Evolutionary conservation across 1,140 invertebrate species (phyloP).

Genomic region (Leptinotarsa texana): DNA sequence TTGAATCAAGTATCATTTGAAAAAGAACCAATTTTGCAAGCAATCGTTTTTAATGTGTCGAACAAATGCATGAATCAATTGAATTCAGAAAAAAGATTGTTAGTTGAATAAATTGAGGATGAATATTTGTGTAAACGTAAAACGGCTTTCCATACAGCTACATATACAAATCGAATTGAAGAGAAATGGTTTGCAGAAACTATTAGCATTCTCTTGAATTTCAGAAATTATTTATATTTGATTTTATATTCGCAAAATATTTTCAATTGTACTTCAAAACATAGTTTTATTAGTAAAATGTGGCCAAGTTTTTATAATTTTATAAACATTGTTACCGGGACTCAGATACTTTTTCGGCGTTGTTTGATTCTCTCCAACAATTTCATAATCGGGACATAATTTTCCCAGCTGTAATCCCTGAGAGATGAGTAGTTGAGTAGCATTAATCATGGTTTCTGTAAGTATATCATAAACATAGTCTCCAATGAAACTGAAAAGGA

Average conservation of each 20-base stretch:
- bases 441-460: conserved; percentile 50
- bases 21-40: too few relatives aligned
- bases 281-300: conserved; percentile 35
- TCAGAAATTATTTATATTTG: too few relatives aligned
- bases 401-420: conserved; percentile 49
- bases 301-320: conserved; percentile 41
- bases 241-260: not conserved
- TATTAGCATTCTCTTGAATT: too few relatives aligned
- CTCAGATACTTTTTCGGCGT: conserved; percentile 34
- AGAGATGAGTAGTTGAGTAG: conserved; percentile 50
- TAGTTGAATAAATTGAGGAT: too few relatives aligned
- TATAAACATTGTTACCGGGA: conserved; percentile 49
- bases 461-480: conserved; percentile 54
- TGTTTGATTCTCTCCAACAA: conserved; percentile 58
- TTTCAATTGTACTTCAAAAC: conserved; percentile 2
- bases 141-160: too few relatives aligned
- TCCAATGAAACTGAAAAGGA: conserved; percentile 59
- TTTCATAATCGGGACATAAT: conserved; percentile 51
- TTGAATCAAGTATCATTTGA: too few relatives aligned
- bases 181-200: too few relatives aligned
- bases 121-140: too few relatives aligned
- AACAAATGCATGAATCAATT: too few relatives aligned
- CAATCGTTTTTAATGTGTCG: too few relatives aligned
- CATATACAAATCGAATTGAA: too few relatives aligned
- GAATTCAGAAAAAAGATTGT: too few relatives aligned